Conservation (phyloP, 1,140 invertebrate species). For the Hesperophylax magnus region DNA sequence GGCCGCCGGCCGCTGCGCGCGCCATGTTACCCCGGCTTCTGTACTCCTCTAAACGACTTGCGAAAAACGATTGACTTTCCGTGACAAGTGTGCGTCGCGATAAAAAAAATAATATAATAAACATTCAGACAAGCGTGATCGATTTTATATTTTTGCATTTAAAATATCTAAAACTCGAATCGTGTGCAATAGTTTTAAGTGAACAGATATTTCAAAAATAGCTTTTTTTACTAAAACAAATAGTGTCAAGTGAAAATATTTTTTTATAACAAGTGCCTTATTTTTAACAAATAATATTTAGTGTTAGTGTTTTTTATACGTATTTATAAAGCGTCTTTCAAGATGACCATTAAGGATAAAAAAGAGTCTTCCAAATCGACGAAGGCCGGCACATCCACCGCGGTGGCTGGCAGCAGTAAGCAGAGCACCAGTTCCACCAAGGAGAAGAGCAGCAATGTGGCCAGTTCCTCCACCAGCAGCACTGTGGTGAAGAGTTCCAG, state of each 20-base stretch:
- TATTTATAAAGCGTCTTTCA: conserved; percentile 25
- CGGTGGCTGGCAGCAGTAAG: conserved; percentile 39
- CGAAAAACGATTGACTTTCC: conserved; percentile 40
- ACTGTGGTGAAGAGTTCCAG: conserved; percentile 39
- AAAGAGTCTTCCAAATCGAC: conserved; percentile 41
- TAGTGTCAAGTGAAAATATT: conserved; percentile 20
- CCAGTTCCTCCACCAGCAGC: conserved; percentile 33
- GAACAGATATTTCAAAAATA: neutral
- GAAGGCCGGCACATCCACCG: conserved; percentile 15
- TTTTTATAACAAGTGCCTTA: conserved; percentile 42
- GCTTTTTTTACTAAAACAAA: neutral
- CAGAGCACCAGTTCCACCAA: conserved; percentile 8
- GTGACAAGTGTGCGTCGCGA: conserved; percentile 36
- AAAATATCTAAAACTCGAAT: conserved; percentile 27
- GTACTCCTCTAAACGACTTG: conserved; percentile 13
- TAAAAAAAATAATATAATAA: conserved; percentile 16
- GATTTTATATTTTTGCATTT: conserved; percentile 40
- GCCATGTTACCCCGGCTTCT: neutral
- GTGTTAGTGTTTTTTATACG: conserved; percentile 32
- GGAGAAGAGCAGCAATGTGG: conserved; percentile 15
- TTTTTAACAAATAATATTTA: conserved; percentile 32
- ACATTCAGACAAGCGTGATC: conserved; percentile 12
- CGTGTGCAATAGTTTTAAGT: conserved; percentile 12
- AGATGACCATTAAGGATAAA: conserved; percentile 55
- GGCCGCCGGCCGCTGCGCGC: conserved; percentile 49